These are phyloP conservation scores for Ectropis crepuscularia DNA, from an alignment of 2,888 invertebrate species.

Conservation along the genomic window DNA sequence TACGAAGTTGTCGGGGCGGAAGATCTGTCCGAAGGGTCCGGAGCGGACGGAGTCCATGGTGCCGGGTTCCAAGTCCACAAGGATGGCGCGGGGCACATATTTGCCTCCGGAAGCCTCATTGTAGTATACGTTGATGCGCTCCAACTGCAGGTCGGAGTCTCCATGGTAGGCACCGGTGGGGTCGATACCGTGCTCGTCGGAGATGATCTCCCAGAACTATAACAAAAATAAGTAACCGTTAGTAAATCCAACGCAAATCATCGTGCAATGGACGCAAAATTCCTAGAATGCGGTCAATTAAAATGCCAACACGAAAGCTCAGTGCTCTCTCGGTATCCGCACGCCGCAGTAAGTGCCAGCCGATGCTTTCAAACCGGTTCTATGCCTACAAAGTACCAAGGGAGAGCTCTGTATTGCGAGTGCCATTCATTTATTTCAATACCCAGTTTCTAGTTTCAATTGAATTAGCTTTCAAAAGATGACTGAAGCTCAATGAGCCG, in stretches of 20 bases:
- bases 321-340: constrained; percentile 53
- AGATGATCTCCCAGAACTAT: constrained; percentile 96
- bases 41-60: constrained; percentile 88
- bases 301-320: constrained; percentile 69
- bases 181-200: constrained; percentile 97
- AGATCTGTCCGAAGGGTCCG: constrained; percentile 89
- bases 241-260: constrained; percentile 54
- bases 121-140: constrained; percentile 98
- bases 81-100: constrained; percentile 77
- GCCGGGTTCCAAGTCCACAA: constrained; percentile 76
- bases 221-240: constrained; percentile 89
- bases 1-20: constrained; percentile 91
- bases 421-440: constrained; percentile 47
- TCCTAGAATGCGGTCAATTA: constrained; percentile 62
- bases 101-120: constrained; percentile 92
- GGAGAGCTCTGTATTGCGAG: constrained; percentile 50
- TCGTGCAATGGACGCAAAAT: constrained; percentile 40
- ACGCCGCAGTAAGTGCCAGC: constrained; percentile 51
- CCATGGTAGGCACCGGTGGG: constrained; percentile 95
- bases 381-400: constrained; percentile 49
- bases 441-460: constrained; percentile 35
- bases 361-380: constrained; percentile 74
- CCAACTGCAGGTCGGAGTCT: constrained; percentile 95
- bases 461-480: constrained; percentile 45
- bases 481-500: constrained; percentile 72